Evolutionary conservation across 2,888 invertebrate species (phyloP), one percentile per base, ranked within the genome.

Genomic region (Drosophila trichaetosa): DNA sequence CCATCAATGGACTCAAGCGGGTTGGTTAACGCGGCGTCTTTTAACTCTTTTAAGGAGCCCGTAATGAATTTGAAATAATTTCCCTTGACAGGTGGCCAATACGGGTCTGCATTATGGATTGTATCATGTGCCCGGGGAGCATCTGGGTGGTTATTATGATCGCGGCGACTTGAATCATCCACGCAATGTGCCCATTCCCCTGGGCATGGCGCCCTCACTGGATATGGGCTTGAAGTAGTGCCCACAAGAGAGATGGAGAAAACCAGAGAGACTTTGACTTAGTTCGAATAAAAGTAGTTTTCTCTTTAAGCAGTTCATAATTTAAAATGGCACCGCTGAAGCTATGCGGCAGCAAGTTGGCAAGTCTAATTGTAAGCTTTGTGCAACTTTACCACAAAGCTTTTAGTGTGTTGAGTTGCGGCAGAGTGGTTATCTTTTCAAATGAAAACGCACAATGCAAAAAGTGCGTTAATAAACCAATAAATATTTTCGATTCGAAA

Each of bases 1-100:
- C 97, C 0, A 96, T 97, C 74, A 97, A 97, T 91, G 97, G 97
- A 18, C 93, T 97, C 11, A 97, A 96, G 92, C 96, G 96, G 94
- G 96, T 96, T 53, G 53, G 73, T 58, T 46, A 5, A 18, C 2
- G 16, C 4, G 11, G 1, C 33, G 34, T 18, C 33, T 33, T 33
- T 18, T 21, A 3, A 93, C 92, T 93, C 18, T 5, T 2, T 13
- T 24, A 16, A 24, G 4, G 21, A 8, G 16, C 4, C 2, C 8
- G 0, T 18, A 27, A 8, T 31, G 2, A 34, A 40, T 16, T 38
- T 2, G 1, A 91, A 69, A 8, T 7, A 1, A 36, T 58, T 74
- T 56, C 2, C 0, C 93, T 93, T 34, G 93, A 93, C 92, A 95
- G 95, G 94, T 96, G 87, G 96, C 96, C 86, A 94, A 96, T 82